Evolutionary conservation across 2,888 invertebrate genomes (phyloP).

Genomic region (Pheosia gnoma): DNA sequence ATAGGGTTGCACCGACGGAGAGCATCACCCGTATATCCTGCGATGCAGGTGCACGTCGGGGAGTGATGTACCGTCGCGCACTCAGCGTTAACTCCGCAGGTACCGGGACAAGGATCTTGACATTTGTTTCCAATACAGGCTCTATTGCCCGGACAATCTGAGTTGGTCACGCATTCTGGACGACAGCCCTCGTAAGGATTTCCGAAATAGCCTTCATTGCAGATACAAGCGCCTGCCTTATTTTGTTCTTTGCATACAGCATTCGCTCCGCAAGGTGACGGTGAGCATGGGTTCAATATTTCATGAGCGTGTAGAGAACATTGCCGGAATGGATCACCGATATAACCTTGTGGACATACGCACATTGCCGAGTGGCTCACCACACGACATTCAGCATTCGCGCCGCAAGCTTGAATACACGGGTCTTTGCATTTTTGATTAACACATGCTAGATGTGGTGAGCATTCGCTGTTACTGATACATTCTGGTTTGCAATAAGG

Average conservation of each 20-base stretch:
- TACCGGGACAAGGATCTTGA: conserved; percentile 89
- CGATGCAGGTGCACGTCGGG: conserved; percentile 87
- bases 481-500: conserved; percentile 93
- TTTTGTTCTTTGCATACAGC: conserved; percentile 88
- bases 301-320: conserved; percentile 81
- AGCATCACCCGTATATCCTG: conserved; percentile 86
- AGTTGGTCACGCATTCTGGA: conserved; percentile 89
- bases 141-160: conserved; percentile 88
- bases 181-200: conserved; percentile 91
- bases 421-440: conserved; percentile 90
- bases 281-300: conserved; percentile 85
- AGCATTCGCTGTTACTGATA: conserved; percentile 90
- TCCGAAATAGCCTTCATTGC: conserved; percentile 88
- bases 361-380: conserved; percentile 92
- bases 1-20: conserved; percentile 78
- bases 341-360: conserved; percentile 86
- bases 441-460: conserved; percentile 87
- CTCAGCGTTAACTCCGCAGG: conserved; percentile 89
- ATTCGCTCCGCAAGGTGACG: conserved; percentile 89
- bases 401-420: conserved; percentile 88
- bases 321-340: conserved; percentile 86
- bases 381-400: conserved; percentile 88
- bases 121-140: conserved; percentile 90
- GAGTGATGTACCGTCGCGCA: conserved; percentile 89
- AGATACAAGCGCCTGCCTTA: conserved; percentile 88